Evolutionary conservation across 2,113 vertebrate genomes (phyloP).

Genomic region (Labeo rohita): DNA sequence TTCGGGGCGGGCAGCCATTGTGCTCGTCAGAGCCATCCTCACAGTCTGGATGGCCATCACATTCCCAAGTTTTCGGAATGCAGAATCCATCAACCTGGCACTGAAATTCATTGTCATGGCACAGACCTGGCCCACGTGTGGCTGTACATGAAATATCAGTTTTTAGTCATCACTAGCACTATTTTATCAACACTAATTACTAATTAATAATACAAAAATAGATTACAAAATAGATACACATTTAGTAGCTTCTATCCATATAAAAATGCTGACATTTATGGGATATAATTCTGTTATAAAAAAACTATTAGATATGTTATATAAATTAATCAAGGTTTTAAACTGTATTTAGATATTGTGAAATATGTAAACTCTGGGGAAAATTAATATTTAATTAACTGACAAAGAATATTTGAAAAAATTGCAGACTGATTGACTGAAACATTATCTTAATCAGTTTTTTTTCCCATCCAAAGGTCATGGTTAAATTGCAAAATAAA

Average conservation of each 20-base stretch:
- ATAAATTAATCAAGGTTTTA: not conserved
- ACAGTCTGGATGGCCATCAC: slow-evolving; percentile 91
- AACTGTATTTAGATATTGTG: not conserved
- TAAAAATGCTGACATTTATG: not conserved
- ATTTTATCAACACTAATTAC: not conserved
- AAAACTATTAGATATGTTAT: not conserved
- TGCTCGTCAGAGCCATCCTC: slow-evolving; percentile 93
- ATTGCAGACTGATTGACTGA: not conserved
- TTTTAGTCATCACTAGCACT: not conserved
- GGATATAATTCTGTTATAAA: not conserved
- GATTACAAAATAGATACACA: not conserved
- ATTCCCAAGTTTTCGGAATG: slow-evolving; percentile 89
- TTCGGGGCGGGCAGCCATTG: slow-evolving; percentile 83
- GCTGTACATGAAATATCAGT: slow-evolving; percentile 70
- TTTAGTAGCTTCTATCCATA: not conserved
- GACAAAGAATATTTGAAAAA: not conserved
- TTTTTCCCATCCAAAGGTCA: not conserved
- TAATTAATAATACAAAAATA: not conserved
- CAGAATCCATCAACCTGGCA: slow-evolving; percentile 93
- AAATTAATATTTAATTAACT: not conserved
- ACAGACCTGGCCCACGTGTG: slow-evolving; percentile 93
- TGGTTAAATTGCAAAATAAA: not conserved
- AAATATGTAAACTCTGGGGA: not conserved
- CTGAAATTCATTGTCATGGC: slow-evolving; percentile 92
- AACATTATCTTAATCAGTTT: not conserved